phyloP scores from a whole-genome alignment of 2,888 invertebrate species.

The Archaeoteleia sp. region DNA sequence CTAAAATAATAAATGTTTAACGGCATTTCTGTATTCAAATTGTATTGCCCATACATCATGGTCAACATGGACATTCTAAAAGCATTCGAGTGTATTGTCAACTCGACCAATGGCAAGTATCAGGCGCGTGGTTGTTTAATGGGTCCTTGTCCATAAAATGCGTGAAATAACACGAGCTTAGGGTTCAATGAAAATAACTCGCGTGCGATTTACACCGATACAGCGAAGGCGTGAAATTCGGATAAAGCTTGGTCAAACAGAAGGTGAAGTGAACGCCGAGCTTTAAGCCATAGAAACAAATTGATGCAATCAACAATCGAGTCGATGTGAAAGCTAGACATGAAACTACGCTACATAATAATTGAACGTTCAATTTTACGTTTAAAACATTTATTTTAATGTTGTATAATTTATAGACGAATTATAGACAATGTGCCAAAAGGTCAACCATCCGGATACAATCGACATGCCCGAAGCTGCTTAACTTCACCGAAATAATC shows the following conservation, averaged over 20 bases:
- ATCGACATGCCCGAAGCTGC: too few relatives aligned
- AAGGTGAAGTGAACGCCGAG: conserved; percentile 32
- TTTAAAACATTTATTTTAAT: too few relatives aligned
- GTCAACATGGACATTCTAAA: conserved; percentile 7
- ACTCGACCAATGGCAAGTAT: conserved; percentile 16
- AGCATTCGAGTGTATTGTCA: conserved; percentile 33
- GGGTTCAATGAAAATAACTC: conserved; percentile 31
- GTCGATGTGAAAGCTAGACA: conserved; percentile 41
- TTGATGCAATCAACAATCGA: conserved; percentile 58
- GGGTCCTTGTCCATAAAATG: conserved; percentile 37
- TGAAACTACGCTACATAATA: too few relatives aligned
- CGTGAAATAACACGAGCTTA: conserved; percentile 31
- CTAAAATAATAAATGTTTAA: neutral
- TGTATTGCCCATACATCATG: conserved; percentile 1
- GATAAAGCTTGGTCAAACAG: conserved; percentile 34
- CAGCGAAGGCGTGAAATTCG: conserved; percentile 38
- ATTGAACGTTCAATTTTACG: too few relatives aligned
- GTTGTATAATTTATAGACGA: too few relatives aligned
- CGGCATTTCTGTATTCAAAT: conserved; percentile 12
- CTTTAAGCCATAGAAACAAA: conserved; percentile 58
- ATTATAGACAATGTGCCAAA: too few relatives aligned
- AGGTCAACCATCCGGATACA: too few relatives aligned
- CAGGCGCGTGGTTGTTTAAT: conserved; percentile 31
- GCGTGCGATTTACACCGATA: conserved; percentile 20
- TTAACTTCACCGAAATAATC: too few relatives aligned